Conservation (phyloP, 2,797 vertebrate species). For the Labeo calbasu region DNA sequence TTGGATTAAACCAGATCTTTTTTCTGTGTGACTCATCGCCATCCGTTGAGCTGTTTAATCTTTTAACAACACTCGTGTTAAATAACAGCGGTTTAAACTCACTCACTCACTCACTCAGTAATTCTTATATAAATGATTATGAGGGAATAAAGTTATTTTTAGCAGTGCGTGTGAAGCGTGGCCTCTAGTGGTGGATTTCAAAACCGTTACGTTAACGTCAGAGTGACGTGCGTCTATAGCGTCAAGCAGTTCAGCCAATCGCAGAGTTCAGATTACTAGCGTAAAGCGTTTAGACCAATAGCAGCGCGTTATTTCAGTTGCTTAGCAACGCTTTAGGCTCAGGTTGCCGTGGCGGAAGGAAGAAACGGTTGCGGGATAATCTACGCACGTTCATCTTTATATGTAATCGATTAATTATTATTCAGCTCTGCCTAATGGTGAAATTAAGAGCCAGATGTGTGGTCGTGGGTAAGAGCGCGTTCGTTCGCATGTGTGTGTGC, state of each 20-base stretch:
- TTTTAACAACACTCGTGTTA: background rate
- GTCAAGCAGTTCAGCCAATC: conserved; percentile 66
- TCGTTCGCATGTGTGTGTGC: conserved; percentile 21
- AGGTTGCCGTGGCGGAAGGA: conserved; percentile 56
- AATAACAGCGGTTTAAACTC: background rate
- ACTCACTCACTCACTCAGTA: background rate
- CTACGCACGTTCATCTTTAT: background rate
- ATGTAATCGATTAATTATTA: background rate
- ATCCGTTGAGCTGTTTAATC: background rate
- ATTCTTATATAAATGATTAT: background rate
- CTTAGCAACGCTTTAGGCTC: conserved; percentile 69
- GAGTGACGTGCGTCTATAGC: background rate
- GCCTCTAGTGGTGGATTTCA: conserved; percentile 61
- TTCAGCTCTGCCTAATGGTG: conserved; percentile 69
- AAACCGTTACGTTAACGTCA: background rate
- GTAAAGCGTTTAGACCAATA: conserved; percentile 59
- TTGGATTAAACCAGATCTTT: background rate
- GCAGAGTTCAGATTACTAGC: background rate
- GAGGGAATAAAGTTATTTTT: background rate
- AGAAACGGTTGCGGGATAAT: background rate
- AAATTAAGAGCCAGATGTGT: conserved; percentile 79
- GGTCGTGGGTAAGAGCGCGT: conserved; percentile 71
- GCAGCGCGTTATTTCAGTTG: conserved; percentile 56
- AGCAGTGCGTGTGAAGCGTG: background rate
- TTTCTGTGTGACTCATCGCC: background rate